Base-by-base conservation (phyloP, 2,888 invertebrate genomes). In the Mythimna albipuncta region DNA sequence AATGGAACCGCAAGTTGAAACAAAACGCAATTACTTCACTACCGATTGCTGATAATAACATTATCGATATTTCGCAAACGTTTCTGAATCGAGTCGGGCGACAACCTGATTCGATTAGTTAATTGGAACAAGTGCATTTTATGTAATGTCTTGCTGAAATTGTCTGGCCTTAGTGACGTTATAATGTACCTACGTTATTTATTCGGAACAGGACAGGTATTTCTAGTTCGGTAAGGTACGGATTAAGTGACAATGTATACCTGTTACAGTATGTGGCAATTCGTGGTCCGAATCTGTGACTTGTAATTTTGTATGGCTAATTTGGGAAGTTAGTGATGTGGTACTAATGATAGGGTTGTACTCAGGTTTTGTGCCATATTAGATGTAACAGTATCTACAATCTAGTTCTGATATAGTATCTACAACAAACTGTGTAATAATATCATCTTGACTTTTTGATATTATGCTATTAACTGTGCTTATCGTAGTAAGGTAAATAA, bases 51-150 rank as follows among this genome's bases (percentile, higher is more conserved):
- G 57, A 72, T 67, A 58, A 66, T 21, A 72, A 58, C 67, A 73
- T 65, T 82, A 84, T 79, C 72, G 75, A 71, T 71, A 82, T 87
- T 84, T 84, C 78, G 71, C 79, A 88, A 88, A 65, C 63, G 35
- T 69, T 79, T 75, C 66, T 57, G 69, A 82, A 75, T 74, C 63
- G 68, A 69, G 64, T 85, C 85, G 84, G 86, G 89, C 90, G 89
- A 87, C 87, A 86, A 76, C 82, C 77, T 64, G 72, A 75, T 75
- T 77, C 77, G 64, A 81, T 81, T 73, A 59, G 82, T 81, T 75
- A 89, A 87, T 83, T 81, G 75, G 87, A 84, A 79, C 91, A 90
- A 89, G 90, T 91, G 89, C 87, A 88, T 72, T 86, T 89, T 88
- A 86, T 79, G 77, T 87, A 89, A 90, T 75, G 78, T 63, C 64